Conservation (phyloP, 2,113 vertebrate species). For the Sphaerodactylus townsendi region DNA sequence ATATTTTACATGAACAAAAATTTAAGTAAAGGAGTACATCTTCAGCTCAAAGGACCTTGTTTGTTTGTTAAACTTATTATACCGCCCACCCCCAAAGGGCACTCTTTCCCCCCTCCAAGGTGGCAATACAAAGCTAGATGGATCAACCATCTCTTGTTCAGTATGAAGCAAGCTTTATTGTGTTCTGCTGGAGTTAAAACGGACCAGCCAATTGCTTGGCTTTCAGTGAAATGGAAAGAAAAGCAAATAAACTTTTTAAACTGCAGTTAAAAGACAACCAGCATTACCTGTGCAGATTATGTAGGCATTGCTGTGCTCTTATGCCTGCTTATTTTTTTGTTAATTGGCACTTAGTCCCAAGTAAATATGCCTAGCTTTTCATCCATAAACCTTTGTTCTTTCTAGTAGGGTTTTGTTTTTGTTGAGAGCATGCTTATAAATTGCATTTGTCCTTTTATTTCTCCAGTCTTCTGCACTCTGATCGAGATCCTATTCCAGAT, state of each 20-base stretch:
- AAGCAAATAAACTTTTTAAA: no score
- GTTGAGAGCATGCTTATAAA: background rate
- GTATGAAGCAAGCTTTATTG: no score
- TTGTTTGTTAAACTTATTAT: no score
- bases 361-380: background rate
- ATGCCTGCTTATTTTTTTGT: background rate
- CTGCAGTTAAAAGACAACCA: background rate
- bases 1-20: no score
- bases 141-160: no score
- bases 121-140: no score
- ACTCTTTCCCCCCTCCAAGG: no score
- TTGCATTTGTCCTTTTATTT: slow-evolving; percentile 31
- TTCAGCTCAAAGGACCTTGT: no score
- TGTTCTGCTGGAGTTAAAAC: background rate
- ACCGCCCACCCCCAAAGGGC: no score
- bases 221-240: no score
- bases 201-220: background rate
- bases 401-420: background rate
- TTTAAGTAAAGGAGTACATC: no score
- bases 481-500: slow-evolving; percentile 95
- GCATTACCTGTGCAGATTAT: background rate
- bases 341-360: background rate
- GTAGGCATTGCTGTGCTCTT: background rate
- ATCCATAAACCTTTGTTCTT: background rate
- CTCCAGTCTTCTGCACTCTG: slow-evolving; percentile 91